Evolutionary conservation across 2,797 vertebrate species (phyloP).

Genomic region (Sebastolobus altivelis): DNA sequence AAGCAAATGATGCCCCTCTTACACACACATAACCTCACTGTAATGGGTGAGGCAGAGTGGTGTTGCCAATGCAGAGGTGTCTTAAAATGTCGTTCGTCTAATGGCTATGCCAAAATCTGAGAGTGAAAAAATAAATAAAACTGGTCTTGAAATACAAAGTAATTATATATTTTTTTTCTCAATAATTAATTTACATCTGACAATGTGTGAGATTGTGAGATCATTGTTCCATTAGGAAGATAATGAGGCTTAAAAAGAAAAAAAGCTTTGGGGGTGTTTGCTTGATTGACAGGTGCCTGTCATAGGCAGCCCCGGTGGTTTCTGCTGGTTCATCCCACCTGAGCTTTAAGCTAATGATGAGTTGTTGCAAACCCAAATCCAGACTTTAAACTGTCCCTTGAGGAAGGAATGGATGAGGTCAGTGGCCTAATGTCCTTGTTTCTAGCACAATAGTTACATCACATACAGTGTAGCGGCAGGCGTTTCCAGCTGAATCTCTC

Average conservation of each 20-base stretch:
- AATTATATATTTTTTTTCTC: conserved; percentile 4
- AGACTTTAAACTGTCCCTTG: not conserved
- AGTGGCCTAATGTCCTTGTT: not conserved
- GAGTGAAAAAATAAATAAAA: no score
- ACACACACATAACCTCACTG: not conserved
- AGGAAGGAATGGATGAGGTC: conserved; percentile 8
- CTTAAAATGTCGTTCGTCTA: conserved; percentile 4
- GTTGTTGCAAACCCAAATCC: not conserved
- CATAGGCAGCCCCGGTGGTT: not conserved
- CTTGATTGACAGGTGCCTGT: conserved; percentile 30
- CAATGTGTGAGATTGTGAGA: conserved; percentile 17
- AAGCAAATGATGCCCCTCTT: not conserved
- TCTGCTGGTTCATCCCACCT: not conserved
- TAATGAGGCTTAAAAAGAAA: conserved; percentile 34
- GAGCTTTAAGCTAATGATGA: not conserved
- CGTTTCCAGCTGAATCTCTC: not conserved
- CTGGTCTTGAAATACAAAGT: conserved; percentile 1
- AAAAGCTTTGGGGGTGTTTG: conserved; percentile 13
- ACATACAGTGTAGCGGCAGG: not conserved
- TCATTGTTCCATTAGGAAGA: conserved; percentile 24
- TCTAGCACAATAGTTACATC: not conserved
- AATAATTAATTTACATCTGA: conserved; percentile 15
- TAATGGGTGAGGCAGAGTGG: not conserved
- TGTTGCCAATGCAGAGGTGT: conserved; percentile 1
- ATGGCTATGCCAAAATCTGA: not conserved